A percentile compares a stretch with the other conserved stretches of the same genome.
phyloP scores from a whole-genome alignment of 2,888 invertebrate species.

The Rotaria magnacalcarata region DNA sequence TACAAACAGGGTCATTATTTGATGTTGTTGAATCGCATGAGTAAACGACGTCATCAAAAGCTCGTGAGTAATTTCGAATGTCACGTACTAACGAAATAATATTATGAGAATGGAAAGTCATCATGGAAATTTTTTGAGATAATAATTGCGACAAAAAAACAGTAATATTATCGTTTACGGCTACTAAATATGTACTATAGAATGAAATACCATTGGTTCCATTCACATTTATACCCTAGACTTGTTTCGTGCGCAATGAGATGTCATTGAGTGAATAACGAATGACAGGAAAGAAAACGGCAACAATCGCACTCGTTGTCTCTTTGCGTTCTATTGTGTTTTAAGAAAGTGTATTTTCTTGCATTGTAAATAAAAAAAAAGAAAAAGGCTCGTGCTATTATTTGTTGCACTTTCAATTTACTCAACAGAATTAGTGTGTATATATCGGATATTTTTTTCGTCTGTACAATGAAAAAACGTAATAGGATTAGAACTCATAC shows the following conservation, averaged over 20 bases:
- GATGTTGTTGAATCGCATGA: neutral
- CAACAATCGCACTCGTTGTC: too few species aligned
- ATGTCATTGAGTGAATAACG: too few species aligned
- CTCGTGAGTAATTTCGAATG: neutral
- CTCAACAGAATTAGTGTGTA: too few species aligned
- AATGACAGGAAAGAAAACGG: too few species aligned
- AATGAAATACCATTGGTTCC: neutral
- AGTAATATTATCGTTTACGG: neutral
- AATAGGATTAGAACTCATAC: too few species aligned
- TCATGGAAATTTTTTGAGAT: neutral
- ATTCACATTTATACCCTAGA: neutral
- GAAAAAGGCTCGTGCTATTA: too few species aligned
- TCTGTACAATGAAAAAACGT: too few species aligned
- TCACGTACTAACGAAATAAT: neutral
- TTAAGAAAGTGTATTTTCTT: too few species aligned
- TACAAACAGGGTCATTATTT: neutral
- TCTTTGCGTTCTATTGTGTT: too few species aligned
- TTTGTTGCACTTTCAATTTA: too few species aligned
- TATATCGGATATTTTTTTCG: too few species aligned
- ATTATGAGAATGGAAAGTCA: neutral
- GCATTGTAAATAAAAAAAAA: too few species aligned
- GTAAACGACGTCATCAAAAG: neutral
- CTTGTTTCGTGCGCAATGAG: neutral
- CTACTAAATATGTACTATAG: neutral
- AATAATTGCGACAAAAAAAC: neutral